Conservation (phyloP, 2,888 invertebrate species). For the Rhorus exstirpatorius region DNA sequence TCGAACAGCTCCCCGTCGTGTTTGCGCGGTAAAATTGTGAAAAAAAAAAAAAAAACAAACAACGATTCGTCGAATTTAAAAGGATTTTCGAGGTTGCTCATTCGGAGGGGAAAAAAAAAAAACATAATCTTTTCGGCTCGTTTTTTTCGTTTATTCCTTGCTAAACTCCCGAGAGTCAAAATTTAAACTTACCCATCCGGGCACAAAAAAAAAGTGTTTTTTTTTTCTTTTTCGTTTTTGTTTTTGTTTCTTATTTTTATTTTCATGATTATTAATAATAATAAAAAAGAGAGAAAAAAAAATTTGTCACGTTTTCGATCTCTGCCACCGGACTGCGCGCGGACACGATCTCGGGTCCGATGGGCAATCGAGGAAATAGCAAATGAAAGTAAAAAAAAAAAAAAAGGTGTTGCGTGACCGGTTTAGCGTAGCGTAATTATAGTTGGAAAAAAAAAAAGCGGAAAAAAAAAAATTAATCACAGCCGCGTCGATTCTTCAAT, state of each 20-base stretch:
- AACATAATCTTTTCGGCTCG: background rate
- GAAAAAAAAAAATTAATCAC: too few species aligned
- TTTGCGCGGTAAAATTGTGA: background rate
- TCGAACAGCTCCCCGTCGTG: background rate
- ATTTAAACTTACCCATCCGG: background rate
- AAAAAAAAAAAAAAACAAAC: background rate
- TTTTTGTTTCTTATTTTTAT: too few species aligned
- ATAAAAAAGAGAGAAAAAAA: too few species aligned
- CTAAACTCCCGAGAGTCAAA: background rate
- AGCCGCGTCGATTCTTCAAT: too few species aligned
- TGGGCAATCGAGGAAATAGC: too few species aligned
- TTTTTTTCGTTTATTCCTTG: background rate
- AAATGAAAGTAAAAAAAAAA: constrained; percentile 7
- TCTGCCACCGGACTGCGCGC: too few species aligned
- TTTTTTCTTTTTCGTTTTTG: too few species aligned
- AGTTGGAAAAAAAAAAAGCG: constrained; percentile 11
- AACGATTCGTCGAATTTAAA: background rate
- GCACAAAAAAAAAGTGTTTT: too few species aligned
- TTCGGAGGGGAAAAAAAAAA: background rate
- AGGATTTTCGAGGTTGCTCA: background rate
- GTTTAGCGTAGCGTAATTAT: constrained; percentile 54
- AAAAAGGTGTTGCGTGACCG: constrained; percentile 47
- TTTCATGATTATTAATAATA: background rate
- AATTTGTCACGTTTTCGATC: constrained; percentile 13
- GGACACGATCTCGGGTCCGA: too few species aligned